Base-by-base conservation (phyloP, 2,888 invertebrate species). In the Acronicta alni region DNA sequence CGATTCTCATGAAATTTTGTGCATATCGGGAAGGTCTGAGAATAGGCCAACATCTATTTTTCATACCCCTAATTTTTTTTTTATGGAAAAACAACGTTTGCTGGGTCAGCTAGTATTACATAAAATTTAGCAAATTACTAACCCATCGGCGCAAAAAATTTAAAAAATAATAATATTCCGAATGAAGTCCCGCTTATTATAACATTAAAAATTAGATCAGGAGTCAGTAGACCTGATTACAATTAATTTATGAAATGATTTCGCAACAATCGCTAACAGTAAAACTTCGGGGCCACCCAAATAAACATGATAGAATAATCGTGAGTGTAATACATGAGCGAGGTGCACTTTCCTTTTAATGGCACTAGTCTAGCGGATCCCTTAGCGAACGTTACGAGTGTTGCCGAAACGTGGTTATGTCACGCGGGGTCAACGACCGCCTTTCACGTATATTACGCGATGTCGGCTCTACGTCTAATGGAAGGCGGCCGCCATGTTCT, bases 391-490 rank as follows among this genome's bases (percentile, higher is more conserved):
- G 72, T 75, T 70, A 68, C 70, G 57, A 55, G 57, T 53, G 57
- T 69, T 74, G 77, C 82, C 84, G 80, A 85, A 83, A 81, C 79
- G 65, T 73, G 72, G 81, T 88, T 89, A 87, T 87, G 86, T 88
- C 86, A 88, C 73, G 49, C 55, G 79, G 75, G 88, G 87, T 86
- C 85, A 82, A 78, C 75, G 89, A 77, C 80, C 83, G 72, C 85
- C 84, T 86, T 82, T 85, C 85, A 77, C 84, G 84, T 61, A 35
- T 63, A 67, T 76, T 69, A 58, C 73, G 71, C 42, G 57, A 65
- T 44, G 59, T 54, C 56, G 72, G 57, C 58, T 60, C 68, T 49
- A 41, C 20, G 60, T 55, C 58, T 73, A 49, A 44, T 46, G 30
- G 46, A 52, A 59, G 54, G 57, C 46, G 20, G 30, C 48, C 42